Conservation (phyloP, 2,113 vertebrate genomes). For the Fregetta grallaria region DNA sequence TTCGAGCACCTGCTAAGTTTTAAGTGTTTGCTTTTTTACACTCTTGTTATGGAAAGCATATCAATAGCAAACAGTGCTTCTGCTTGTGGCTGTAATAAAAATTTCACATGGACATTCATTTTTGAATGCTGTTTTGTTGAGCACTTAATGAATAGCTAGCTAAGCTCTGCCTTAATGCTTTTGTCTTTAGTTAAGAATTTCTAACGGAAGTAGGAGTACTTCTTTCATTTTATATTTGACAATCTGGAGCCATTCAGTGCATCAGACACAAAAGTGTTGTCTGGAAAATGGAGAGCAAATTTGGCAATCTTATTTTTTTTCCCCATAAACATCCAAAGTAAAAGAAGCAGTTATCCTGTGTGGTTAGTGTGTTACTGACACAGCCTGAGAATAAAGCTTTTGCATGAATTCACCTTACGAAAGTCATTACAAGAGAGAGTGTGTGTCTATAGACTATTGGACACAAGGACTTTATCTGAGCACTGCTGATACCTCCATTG, state of each 20-base stretch:
- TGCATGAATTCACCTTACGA: constrained; percentile 44
- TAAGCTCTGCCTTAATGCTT: not conserved
- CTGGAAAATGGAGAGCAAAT: not conserved
- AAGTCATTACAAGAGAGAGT: not conserved
- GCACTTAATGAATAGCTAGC: not conserved
- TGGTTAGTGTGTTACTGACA: not conserved
- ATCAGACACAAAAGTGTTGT: not conserved
- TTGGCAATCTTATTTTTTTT: not conserved
- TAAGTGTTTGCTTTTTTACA: not conserved
- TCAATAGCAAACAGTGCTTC: not conserved
- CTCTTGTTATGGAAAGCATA: not conserved
- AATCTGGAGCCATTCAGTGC: not conserved
- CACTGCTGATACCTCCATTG: not conserved
- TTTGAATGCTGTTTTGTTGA: not conserved
- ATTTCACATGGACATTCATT: not conserved
- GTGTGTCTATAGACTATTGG: not conserved
- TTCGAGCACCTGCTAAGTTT: not conserved
- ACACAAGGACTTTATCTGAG: constrained; percentile 30
- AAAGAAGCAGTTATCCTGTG: not conserved
- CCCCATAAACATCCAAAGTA: not conserved
- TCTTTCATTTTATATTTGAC: not conserved
- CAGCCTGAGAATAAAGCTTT: constrained; percentile 2
- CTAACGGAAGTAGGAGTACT: not conserved
- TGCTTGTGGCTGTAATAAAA: not conserved
- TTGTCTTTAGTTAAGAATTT: not conserved